Evolutionary conservation across 2,888 invertebrate species (phyloP), one percentile per base, ranked within the genome.

Genomic region (Epirrhoe alternata): DNA sequence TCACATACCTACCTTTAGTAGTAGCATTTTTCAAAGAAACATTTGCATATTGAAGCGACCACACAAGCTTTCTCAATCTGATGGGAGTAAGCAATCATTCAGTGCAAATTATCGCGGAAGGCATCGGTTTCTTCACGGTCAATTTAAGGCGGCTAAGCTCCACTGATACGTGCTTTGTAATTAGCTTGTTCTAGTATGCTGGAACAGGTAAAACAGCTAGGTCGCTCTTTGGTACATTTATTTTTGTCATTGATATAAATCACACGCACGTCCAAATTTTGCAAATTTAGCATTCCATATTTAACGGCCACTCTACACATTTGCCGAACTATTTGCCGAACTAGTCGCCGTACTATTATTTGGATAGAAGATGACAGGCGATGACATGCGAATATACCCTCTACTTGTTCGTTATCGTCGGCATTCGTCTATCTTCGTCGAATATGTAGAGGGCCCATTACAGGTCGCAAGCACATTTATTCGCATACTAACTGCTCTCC

Each of bases 41-140:
- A 42, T 42, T 58, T 38, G 5, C 24, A 45, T 33, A 50, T 42
- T 54, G 60, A 35, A 51, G 62, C 60, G 58, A 47, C 66, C 65
- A 61, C 63, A 62, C 63, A 12, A 57, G 62, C 59, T 68, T 69
- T 61, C 59, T 53, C 61, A 54, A 64, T 66, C 61, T 14, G 51
- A 66, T 62, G 57, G 16, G 12, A 47, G 47, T 53, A 30, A 33
- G 51, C 47, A 49, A 59, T 64, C 63, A 61, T 67, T 67, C 53
- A 62, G 57, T 66, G 63, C 64, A 69, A 71, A 69, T 61, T 35
- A 64, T 66, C 66, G 17, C 65, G 68, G 67, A 70, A 71, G 63
- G 63, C 58, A 68, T 71, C 57, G n/a, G 53, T 71, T 69, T 56
- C 64, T 70, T 61, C 66, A 66, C 68, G 73, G 63, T 49, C 69